Base-by-base conservation (phyloP, 2,113 vertebrate species). In the Salvelinus namaycush region DNA sequence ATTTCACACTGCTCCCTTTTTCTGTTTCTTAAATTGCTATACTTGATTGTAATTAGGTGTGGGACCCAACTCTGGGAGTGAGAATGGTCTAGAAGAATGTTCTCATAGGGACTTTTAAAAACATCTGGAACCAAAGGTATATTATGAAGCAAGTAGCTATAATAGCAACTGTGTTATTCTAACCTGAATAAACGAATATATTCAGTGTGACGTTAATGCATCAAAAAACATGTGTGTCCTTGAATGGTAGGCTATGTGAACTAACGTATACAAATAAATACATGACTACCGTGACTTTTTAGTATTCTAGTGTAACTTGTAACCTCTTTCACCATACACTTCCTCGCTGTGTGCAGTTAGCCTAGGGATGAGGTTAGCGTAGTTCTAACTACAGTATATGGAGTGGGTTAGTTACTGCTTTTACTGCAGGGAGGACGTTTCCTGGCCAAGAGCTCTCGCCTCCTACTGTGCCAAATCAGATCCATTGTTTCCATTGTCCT, bases 401-500 rank as follows among this genome's bases (percentile, higher is more conserved):
- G 51, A 54, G 51, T 54, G 51, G 51, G 51, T 54, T 16, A 54
- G 16, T 54, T 54, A 18, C 16, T 54, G 49, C 49, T 54, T 54
- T 54, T 16, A 54, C 49, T 54, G 16, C 49, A 24, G 65, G 72
- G 48, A 54, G 48, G 24, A 3, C 71, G 70, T 75, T 76, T 83
- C 29, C 74, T 29, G 66, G 44, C 59, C 67, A 73, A 76, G 70
- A 70, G 70, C 67, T 76, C n/a, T 54, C 26, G 62, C 68, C 54
- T 3, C 13, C 29, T 22, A n/a, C 68, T 62, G n/a, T 68, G 3
- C 31, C 26, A 59, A 49, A 6, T 62, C 22, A 68, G 27, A 59
- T 26, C 67, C 72, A 54, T 77, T 75, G 78, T 80, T 83, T 83
- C 75, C 68, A 80, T 77, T 77, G 79, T 77, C 72, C 60, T 69